Base-by-base conservation (phyloP, 1,140 invertebrate species). In the Zeugodacus cucurbitae region DNA sequence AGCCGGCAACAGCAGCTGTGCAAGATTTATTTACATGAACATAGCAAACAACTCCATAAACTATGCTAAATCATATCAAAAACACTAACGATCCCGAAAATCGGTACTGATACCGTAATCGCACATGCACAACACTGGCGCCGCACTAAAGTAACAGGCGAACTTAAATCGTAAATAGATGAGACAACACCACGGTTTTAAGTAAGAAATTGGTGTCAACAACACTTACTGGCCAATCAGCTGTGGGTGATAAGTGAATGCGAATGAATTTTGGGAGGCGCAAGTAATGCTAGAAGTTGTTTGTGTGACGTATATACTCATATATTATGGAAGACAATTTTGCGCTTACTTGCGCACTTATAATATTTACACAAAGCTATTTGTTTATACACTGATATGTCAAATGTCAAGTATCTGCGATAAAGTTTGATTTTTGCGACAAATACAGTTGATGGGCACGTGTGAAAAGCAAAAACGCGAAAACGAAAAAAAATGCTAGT, bases 171-270 rank as follows among this genome's bases (percentile, higher is more conserved):
- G 26, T 20, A 54, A 82, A 26, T 82, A 14, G 74, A 7, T 82
- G 74, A 48, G 74, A 82, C 74, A 82, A 82, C 74, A 82, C 74
- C 74, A 82, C 41, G 74, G 74, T 82, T 82, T 82, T 82, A 29
- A 10, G n/a, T 7, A 48, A 26, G n/a, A 82, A 44, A 82, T 82
- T 17, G 58, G 5, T 26, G 22, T 3, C 41, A 82, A 44, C 22
- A 82, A 82, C 7, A 48, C 41, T 17, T 41, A n/a, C n/a, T n/a
- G n/a, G 41, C 41, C 34, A 48, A 82, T 82, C 41, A 82, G n/a
- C 14, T 41, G 64, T 74, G 41, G 34, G 22, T 82, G 58, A 22
- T 14, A 48, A 48, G 41, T 48, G 41, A 48, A 11, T 82, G 22
- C 26, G n/a, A 82, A 82, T 11, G n/a, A 82, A 82, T 11, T 26